Conservation (phyloP, 2,113 vertebrate genomes). For the Rhinoderma darwinii region DNA sequence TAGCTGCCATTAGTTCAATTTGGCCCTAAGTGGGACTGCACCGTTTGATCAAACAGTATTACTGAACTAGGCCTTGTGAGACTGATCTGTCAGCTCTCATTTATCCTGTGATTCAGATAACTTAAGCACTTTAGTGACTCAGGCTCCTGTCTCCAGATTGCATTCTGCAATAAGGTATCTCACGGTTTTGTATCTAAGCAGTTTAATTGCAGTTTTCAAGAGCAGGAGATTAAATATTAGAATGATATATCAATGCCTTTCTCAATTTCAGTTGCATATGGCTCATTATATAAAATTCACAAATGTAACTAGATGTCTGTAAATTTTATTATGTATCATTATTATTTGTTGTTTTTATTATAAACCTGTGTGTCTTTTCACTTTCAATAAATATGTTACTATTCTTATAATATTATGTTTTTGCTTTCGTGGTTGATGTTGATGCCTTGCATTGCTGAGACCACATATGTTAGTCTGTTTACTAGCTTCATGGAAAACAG, state of each 20-base stretch:
- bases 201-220: conserved; percentile 15
- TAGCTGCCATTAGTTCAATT: conserved; percentile 50
- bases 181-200: neutral
- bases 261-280: neutral
- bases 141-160: conserved; percentile 34
- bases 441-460: neutral
- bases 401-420: neutral
- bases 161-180: conserved; percentile 28
- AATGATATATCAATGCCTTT: neutral
- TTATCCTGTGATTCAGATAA: conserved; percentile 56
- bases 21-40: conserved; percentile 44
- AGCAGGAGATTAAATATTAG: neutral
- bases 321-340: neutral
- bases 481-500: neutral
- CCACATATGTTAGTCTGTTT: no score
- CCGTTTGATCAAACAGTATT: conserved; percentile 55
- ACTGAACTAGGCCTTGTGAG: conserved; percentile 49
- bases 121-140: conserved; percentile 54
- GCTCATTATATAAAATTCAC: neutral
- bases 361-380: neutral
- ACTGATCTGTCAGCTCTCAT: conserved; percentile 55
- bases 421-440: neutral
- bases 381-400: neutral
- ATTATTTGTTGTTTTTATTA: neutral
- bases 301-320: neutral